Evolutionary conservation across 2,113 vertebrate genomes (phyloP).

Genomic region (Aldabrachelys gigantea): DNA sequence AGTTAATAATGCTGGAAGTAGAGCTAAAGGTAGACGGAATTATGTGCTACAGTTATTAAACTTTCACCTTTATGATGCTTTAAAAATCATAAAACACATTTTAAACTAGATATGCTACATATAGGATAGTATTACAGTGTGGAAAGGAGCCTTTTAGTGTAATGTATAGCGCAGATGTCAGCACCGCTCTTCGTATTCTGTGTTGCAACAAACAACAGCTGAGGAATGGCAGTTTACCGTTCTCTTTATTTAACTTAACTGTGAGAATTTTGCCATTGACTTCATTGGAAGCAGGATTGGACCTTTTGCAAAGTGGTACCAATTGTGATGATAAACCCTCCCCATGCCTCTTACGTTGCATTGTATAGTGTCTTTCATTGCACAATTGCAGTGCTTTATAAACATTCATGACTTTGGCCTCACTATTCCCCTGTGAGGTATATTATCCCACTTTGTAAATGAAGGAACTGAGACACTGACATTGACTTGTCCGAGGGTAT

Average conservation of each 20-base stretch:
- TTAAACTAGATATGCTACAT: background rate
- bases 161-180: background rate
- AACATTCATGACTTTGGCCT: background rate
- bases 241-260: background rate
- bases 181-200: background rate
- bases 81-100: conserved; percentile 58
- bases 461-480: background rate
- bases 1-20: conserved; percentile 60
- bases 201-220: fast-evolving
- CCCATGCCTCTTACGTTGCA: background rate
- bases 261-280: background rate
- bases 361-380: background rate
- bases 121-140: background rate
- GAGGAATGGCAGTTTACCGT: background rate
- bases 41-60: conserved; percentile 36
- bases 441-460: background rate
- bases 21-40: conserved; percentile 52
- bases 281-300: background rate
- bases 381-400: background rate
- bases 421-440: background rate
- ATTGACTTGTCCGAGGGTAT: background rate
- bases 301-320: background rate
- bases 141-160: background rate
- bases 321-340: background rate
- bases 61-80: conserved; percentile 66